Evolutionary conservation across 1,140 invertebrate species (phyloP).

Genomic region (Yoshiicerus persimilis): DNA sequence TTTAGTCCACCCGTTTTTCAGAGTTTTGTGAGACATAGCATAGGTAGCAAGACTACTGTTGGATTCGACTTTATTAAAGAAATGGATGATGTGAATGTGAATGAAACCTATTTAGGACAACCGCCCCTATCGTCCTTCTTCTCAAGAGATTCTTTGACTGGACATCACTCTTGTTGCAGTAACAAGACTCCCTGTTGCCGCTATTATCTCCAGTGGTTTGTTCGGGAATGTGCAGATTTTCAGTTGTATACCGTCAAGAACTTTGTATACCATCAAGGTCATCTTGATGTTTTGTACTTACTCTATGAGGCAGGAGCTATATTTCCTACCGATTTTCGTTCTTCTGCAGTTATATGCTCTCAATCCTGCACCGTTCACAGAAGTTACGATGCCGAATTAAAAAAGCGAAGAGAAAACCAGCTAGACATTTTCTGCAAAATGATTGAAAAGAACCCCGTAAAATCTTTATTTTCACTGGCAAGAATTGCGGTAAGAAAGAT

Average conservation of each 20-base stretch:
- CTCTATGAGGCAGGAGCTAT: not conserved
- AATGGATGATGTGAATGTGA: not conserved
- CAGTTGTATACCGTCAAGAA: not conserved
- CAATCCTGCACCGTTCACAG: not conserved
- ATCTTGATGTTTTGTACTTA: not conserved
- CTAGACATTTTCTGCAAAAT: not conserved
- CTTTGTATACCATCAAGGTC: not conserved
- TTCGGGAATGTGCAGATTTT: not conserved
- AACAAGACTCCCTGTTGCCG: not conserved
- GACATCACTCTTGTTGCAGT: not conserved
- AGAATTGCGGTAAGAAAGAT: not conserved
- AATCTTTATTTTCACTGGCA: not conserved
- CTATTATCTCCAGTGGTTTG: not conserved
- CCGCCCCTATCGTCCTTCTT: not conserved
- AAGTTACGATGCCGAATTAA: not conserved
- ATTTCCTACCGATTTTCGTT: not conserved
- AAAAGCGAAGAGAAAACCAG: not conserved
- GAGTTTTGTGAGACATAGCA: not conserved
- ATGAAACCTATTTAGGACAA: not conserved
- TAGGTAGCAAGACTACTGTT: not conserved
- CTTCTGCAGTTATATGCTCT: not conserved
- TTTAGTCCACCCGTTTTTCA: not conserved
- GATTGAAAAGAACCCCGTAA: not conserved
- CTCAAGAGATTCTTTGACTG: not conserved
- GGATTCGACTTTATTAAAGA: not conserved